Evolutionary conservation across 2,113 vertebrate genomes (phyloP), one percentile per base, ranked within the genome.

Genomic region (Callaeas wilsoni): DNA sequence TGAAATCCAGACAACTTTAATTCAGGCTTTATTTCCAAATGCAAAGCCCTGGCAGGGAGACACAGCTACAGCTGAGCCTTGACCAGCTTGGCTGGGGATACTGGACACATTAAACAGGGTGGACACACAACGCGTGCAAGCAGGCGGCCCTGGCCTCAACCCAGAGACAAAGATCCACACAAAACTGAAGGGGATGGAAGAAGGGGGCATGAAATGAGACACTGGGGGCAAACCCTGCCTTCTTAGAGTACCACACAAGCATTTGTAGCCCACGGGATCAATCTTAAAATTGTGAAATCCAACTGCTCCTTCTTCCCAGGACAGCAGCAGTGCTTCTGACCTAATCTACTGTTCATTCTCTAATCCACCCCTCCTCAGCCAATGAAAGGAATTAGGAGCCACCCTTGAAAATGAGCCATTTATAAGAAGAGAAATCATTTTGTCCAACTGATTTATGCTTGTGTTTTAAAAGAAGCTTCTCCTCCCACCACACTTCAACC

Each of bases 111-210:
- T 53, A 41, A 80, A 64, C 8, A 12, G 41, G 4, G 6, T 23
- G 84, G 53, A 50, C 12, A 30, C 5, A 5, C 3, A 75, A 35
- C 2, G 6, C 0, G 2, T 4, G 10, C 32, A 70, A 63, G 56
- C 59, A 79, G 44, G 21, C 12, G 1, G 57, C 57, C 50, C 44
- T 83, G 57, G 46, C 75, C 52, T 78, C 35, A 55, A 37, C 7
- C 11, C 49, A 44, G 37, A 1, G 1, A 25, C 11, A 59, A 53
- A 76, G 18, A 44, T 5, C 16, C 23, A 26, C 11, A 32, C 21
- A 64, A 59, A 76, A 75, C 53, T 23, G 8, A 35, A 73, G 16
- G 7, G 8, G 8, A 25, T n/a, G 7, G 14, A 35, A 27, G 60
- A 37, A 70, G 4, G 4, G 5, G 5, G 2, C 16, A 32, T 10